Evolutionary conservation across 2,797 vertebrate genomes (phyloP).

Genomic region (Melanotaenia pygmaea): DNA sequence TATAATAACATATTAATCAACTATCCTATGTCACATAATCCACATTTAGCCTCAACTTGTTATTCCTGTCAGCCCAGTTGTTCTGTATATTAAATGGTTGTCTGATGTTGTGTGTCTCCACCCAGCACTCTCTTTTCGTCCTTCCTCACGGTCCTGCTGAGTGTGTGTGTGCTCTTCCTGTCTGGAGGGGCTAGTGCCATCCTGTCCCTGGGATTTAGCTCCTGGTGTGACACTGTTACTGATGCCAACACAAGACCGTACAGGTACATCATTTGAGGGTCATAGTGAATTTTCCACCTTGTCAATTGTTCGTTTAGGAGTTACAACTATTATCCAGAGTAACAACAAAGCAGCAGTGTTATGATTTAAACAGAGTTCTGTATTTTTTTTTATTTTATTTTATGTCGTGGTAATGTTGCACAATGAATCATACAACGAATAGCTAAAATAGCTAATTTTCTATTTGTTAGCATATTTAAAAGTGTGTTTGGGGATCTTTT

Average conservation of each 20-base stretch:
- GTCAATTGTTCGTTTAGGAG: not conserved
- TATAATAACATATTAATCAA: not conserved
- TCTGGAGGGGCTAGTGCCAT: constrained; percentile 82
- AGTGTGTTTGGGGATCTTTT: not conserved
- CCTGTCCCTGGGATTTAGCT: constrained; percentile 81
- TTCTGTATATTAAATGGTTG: constrained; percentile 7
- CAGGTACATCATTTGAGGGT: constrained; percentile 66
- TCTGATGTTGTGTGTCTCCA: constrained; percentile 17
- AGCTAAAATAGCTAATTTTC: not conserved
- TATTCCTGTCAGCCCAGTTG: not conserved
- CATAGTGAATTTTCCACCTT: not conserved
- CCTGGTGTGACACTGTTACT: constrained; percentile 85
- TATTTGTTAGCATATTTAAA: not conserved
- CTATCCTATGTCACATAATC: not conserved
- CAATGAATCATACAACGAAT: not conserved
- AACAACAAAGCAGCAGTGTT: not conserved
- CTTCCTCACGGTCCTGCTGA: constrained; percentile 84
- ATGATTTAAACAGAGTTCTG: not conserved
- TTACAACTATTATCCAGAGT: too few species aligned
- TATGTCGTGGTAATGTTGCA: not conserved
- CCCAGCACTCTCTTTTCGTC: constrained; percentile 84
- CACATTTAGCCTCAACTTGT: not conserved
- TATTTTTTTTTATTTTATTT: not conserved
- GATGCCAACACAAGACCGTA: constrained; percentile 72
- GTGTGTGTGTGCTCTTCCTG: constrained; percentile 83